Base-by-base conservation (phyloP, 53 echinoderm and acorn worm species). In the Holothuria leucospilota region DNA sequence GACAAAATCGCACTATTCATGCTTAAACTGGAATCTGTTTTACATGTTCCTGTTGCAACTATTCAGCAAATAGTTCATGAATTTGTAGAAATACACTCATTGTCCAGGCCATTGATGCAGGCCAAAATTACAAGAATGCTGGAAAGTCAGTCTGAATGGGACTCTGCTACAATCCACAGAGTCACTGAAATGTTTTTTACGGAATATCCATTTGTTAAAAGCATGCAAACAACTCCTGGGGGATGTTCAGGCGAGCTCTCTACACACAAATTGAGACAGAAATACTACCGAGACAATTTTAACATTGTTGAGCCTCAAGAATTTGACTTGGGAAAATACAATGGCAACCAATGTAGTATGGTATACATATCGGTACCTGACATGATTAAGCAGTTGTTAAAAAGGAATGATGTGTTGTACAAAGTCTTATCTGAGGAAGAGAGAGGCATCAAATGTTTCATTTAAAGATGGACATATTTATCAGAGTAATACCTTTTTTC, bases 61-160 rank as follows among this genome's bases (percentile, higher is more conserved):
- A 75, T 75, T 75, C 77, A 75, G 20, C 77, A 75, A 46, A 40
- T 75, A 75, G 77, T 51, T 75, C 21, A 75, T 3, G 49, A 75
- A 26, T 75, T 75, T 46, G 49, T 75, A 75, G 77, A 42, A 52
- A 6, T 51, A 75, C 52, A 39, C 25, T 75, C 16, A 1, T 38
- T 75, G 52, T 75, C 77, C 4, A 75, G 77, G 26, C 46, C 77
- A 42, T 26, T 75, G 77, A 8, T 75, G 1, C 52, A 75, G 49
- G 2, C 77, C 20, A 75, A 75, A 75, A 0, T 65, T 65, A 65
- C 65, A 65, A 65, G 65, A 26, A 16, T 65, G 5, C 28, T 9
- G 5, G 15, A 65, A 65, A 5, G 6, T 2, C 28, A 65, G 12
- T 10, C 65, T 65, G 65, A 65, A 65, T 26, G 24, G 0, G 65